A percentile compares a stretch with the other conserved stretches of the same genome.
Evolutionary conservation across 1,140 invertebrate genomes (phyloP).

Genomic region (Schlechtendalia chinensis): DNA sequence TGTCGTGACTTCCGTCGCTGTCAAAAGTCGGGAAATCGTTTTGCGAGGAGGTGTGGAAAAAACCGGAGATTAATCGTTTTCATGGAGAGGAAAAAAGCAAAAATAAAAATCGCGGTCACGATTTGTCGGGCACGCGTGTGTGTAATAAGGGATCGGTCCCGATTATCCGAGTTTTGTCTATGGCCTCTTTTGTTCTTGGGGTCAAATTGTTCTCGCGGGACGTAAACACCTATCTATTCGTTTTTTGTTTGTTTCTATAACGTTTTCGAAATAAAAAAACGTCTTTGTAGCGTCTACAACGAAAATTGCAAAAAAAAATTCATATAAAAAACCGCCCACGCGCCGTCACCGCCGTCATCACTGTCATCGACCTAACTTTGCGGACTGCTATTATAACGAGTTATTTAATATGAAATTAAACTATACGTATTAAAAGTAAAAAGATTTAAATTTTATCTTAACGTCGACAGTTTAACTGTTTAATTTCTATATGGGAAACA

Average conservation of each 20-base stretch:
- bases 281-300: no score
- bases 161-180: neutral
- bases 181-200: neutral
- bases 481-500: no score
- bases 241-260: no score
- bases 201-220: neutral
- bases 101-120: neutral
- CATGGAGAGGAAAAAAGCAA: neutral
- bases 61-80: constrained; percentile 29
- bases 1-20: neutral
- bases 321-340: no score
- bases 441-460: no score
- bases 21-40: neutral
- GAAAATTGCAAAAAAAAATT: neutral
- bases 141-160: neutral
- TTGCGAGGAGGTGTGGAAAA: neutral
- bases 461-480: no score
- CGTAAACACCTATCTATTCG: neutral
- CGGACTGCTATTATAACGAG: no score
- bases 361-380: no score
- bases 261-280: neutral
- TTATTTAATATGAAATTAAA: no score
- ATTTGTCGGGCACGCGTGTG: neutral
- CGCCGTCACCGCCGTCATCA: no score
- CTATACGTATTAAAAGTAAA: no score